A percentile compares a stretch with the other conserved stretches of the same genome.
phyloP scores from a whole-genome alignment of 1,140 invertebrate species.

The Ephestia elutella region DNA sequence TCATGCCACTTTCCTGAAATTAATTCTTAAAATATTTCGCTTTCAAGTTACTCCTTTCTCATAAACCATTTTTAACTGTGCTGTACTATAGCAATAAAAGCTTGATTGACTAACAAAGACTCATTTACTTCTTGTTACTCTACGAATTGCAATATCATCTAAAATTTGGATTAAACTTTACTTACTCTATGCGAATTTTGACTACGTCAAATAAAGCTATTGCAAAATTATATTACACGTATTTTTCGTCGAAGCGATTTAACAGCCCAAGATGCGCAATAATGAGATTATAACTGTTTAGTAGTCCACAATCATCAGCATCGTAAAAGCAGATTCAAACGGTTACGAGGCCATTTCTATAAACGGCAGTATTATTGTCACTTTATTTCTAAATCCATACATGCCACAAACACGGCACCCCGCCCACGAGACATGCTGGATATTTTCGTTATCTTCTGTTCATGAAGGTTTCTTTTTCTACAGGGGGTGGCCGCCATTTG shows the following conservation, averaged over 20 bases:
- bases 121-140: too few relatives aligned
- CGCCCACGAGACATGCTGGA: not conserved
- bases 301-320: not conserved
- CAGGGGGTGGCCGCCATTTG: not conserved
- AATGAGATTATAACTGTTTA: not conserved
- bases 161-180: too few relatives aligned
- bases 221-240: not conserved
- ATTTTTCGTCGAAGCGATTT: not conserved
- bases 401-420: not conserved
- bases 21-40: too few relatives aligned
- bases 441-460: not conserved
- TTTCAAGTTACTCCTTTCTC: too few relatives aligned
- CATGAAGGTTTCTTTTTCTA: not conserved
- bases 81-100: too few relatives aligned
- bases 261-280: not conserved
- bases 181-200: too few relatives aligned
- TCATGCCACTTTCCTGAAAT: too few relatives aligned
- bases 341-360: slow-evolving; percentile 1
- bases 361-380: not conserved
- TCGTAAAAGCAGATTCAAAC: not conserved
- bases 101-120: too few relatives aligned
- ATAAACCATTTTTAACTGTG: too few relatives aligned
- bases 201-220: not conserved
- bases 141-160: too few relatives aligned
- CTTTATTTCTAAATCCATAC: slow-evolving; percentile 2